These are phyloP conservation scores for Hemibagrus wyckioides DNA, from an alignment of 2,113 vertebrate species.

Conservation along the genomic window DNA sequence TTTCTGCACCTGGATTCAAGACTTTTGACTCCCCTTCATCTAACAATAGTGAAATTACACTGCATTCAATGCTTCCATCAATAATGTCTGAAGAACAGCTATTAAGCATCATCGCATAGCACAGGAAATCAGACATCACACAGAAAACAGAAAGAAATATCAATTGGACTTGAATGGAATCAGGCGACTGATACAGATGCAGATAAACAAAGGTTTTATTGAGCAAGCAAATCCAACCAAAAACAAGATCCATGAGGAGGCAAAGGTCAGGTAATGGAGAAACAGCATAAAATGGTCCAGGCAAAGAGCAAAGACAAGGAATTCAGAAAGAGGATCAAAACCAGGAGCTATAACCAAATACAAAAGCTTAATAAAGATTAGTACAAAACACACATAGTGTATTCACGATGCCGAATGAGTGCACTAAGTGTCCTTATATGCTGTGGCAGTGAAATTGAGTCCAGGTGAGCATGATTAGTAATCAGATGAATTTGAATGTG, in stretches of 20 bases:
- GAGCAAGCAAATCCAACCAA: too few species aligned
- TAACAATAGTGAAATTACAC: constrained; percentile 7
- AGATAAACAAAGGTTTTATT: too few species aligned
- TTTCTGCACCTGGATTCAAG: neutral
- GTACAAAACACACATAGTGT: neutral
- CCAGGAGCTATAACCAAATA: too few species aligned
- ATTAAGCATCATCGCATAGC: neutral
- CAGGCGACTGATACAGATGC: neutral
- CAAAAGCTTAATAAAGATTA: neutral
- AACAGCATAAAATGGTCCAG: too few species aligned
- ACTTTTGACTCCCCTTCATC: neutral
- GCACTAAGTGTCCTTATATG: neutral
- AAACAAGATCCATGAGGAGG: too few species aligned
- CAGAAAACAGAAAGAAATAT: neutral
- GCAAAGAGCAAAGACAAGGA: too few species aligned
- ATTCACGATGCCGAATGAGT: neutral
- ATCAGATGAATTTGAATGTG: neutral
- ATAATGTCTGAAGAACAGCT: neutral
- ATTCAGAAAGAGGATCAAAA: too few species aligned
- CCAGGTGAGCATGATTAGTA: neutral
- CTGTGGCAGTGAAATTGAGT: neutral
- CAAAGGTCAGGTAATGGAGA: too few species aligned
- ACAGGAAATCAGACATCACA: neutral
- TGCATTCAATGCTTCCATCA: neutral
- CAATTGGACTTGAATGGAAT: neutral